Base-by-base conservation (phyloP, 92 coral and sea anemone genomes). In the Paragorgia papillata region DNA sequence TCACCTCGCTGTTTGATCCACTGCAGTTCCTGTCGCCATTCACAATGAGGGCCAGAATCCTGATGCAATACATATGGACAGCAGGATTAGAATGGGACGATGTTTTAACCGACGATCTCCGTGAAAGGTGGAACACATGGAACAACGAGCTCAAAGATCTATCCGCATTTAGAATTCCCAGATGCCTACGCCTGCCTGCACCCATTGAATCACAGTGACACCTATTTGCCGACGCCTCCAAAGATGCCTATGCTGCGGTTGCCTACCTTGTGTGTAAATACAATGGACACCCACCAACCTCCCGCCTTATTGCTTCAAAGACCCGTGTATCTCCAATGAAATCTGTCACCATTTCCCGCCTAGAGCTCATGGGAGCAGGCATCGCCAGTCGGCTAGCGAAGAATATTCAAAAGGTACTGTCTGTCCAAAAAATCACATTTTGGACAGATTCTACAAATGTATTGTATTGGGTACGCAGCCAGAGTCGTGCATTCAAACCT, bases 1-100 rank as follows among this genome's bases (percentile, higher is more conserved):
- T 85, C 21, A 80, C 83, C 53, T 62, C 64, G 44, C 28, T 85
- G 40, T 85, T 73, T 73, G 85, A 80, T 67, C 89, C 85, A 8
- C 62, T 80, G 22, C 86, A 82, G 73, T 63, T 82, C 44, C 32
- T 86, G 28, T 60, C 81, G 12, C 86, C 74, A 15, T 78, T 86
- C 65, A 73, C 79, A 5, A 51, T 86, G 15, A 12, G 69, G 68
- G 81, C 86, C 0, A 86, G 75, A 49, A 58, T 86, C 29, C 82
- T 82, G 2, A 78, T 86, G 66, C 66, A 59, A 28, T 3, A 24
- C 7, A 24, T 59, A 59, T 59, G 66, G 66, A n/a, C 26, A 7
- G 66, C 35, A 24, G 31, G 66, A 2, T 3, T 82, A 27, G 86
- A 69, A 73, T 82, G 89, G 89, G 86, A 85, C 41, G 80, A 75